A percentile compares a stretch with the other conserved stretches of the same genome.
Evolutionary conservation across 2,888 invertebrate genomes (phyloP).

Genomic region (Oegoconia quadripuncta): DNA sequence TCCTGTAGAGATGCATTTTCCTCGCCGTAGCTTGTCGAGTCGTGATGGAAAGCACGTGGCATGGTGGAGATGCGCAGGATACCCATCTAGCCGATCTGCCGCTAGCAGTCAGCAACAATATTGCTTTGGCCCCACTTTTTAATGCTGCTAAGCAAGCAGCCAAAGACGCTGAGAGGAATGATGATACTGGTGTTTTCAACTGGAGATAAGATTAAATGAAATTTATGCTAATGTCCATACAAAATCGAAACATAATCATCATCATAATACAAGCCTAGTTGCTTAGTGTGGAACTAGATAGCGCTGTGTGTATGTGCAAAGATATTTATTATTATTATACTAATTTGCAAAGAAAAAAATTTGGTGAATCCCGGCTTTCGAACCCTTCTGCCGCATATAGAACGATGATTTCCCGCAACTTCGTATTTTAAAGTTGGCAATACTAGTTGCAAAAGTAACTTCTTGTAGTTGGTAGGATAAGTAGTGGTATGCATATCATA

Average conservation of each 20-base stretch:
- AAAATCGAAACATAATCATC: not conserved
- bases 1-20: constrained; percentile 33
- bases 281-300: no score
- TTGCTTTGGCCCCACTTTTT: constrained; percentile 16
- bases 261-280: no score
- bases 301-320: no score
- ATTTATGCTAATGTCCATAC: not conserved
- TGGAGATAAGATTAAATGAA: not conserved
- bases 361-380: no score
- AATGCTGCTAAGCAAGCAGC: constrained; percentile 22
- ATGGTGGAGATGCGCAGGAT: constrained; percentile 17
- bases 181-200: constrained; percentile 16
- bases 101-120: constrained; percentile 21
- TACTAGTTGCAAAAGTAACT: no score
- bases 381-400: no score
- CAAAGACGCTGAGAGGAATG: constrained; percentile 15
- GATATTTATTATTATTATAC: no score
- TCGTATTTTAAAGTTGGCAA: no score
- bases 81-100: constrained; percentile 23
- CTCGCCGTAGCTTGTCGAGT: constrained; percentile 23
- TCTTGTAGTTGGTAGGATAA: no score
- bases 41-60: constrained; percentile 30
- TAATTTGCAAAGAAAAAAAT: no score
- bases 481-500: no score
- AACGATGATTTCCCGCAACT: no score